Evolutionary conservation across 1,140 invertebrate genomes (phyloP).

Genomic region (Anoplolepis gracilipes): DNA sequence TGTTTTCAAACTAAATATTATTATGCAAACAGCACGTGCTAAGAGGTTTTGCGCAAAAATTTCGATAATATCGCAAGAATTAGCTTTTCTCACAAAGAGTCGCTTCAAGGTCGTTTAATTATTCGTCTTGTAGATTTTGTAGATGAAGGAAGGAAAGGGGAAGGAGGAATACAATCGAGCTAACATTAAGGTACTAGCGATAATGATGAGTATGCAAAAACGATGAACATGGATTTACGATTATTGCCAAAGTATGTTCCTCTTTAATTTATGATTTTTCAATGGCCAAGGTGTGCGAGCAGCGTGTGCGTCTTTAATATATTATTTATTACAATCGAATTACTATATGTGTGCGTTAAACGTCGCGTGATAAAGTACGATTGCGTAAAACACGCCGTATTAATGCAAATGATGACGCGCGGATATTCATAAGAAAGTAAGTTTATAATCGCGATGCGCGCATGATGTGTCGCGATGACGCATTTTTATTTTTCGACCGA

Average conservation of each 20-base stretch:
- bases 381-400: background rate
- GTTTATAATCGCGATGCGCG: background rate
- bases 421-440: background rate
- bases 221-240: slow-evolving; percentile 47
- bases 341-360: background rate
- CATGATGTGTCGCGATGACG: background rate
- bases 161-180: slow-evolving; percentile 50
- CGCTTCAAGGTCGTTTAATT: slow-evolving; percentile 64
- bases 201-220: slow-evolving; percentile 27
- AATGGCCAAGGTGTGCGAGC: background rate
- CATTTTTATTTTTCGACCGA: background rate
- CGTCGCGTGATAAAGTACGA: background rate
- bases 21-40: background rate
- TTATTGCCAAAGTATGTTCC: slow-evolving; percentile 46
- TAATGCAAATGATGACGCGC: background rate
- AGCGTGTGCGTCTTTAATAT: slow-evolving; percentile 1
- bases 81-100: background rate
- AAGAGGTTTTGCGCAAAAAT: background rate
- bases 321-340: slow-evolving; percentile 35
- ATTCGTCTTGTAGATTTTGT: slow-evolving; percentile 57
- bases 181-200: slow-evolving; percentile 14
- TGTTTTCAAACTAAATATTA: slow-evolving; percentile 18
- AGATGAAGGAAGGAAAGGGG: background rate
- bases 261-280: slow-evolving; percentile 47
- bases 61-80: slow-evolving; percentile 29